Percentiles rank a stretch among this genome's conserved stretches.
phyloP scores from a whole-genome alignment of 2,888 invertebrate species.

The Linnaemya vulpina region DNA sequence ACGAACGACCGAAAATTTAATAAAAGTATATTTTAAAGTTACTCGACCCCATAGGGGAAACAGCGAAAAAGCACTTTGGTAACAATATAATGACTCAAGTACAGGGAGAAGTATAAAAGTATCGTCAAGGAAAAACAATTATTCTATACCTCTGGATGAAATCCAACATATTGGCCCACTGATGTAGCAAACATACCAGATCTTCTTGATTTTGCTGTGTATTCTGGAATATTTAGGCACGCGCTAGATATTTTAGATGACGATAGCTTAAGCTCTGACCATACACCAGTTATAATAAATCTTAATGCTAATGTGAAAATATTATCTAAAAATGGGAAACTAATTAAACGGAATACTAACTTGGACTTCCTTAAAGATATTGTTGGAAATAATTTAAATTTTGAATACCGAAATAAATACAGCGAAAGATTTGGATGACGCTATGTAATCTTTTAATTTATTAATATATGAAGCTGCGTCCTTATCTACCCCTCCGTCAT shows the following conservation, averaged over 20 bases:
- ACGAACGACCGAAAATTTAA: no score
- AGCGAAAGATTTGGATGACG: constrained; percentile 14
- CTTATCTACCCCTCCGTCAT: constrained; percentile 2
- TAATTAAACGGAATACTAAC: constrained; percentile 17
- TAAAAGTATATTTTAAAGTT: no score
- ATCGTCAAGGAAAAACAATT: constrained; percentile 3
- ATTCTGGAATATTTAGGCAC: constrained; percentile 2
- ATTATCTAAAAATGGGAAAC: no score
- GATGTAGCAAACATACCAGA: constrained; percentile 2
- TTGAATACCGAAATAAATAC: constrained; percentile 1
- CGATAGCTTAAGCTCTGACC: no score
- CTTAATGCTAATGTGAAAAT: no score
- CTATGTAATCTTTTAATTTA: constrained; percentile 24
- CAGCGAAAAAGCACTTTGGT: no score
- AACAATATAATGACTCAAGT: no score
- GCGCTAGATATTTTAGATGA: constrained; percentile 21
- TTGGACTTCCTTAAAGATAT: constrained; percentile 3
- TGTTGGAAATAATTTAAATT: constrained; percentile 8
- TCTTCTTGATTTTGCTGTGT: constrained; percentile 3
- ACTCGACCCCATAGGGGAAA: no score
- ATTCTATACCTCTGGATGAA: background rate
- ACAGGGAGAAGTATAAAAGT: no score
- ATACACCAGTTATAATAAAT: no score
- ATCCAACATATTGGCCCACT: background rate
- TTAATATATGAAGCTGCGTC: constrained; percentile 34